These are phyloP conservation scores for Pogonocherus hispidulus DNA, from an alignment of 2,888 invertebrate genomes.

Conservation along the genomic window DNA sequence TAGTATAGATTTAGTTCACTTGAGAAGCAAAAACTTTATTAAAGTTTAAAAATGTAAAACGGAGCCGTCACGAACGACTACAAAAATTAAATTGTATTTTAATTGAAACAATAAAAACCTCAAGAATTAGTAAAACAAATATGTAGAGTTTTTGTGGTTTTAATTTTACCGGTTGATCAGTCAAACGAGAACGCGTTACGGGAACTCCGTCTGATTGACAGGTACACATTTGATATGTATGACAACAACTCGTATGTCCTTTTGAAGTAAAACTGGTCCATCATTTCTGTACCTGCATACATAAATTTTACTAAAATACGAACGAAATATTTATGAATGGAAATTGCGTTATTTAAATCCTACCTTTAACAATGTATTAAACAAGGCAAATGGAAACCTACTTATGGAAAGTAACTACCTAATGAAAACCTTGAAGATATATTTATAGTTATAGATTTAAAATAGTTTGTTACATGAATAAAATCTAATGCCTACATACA, in stretches of 20 bases:
- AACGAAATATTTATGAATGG: constrained; percentile 61
- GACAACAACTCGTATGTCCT: constrained; percentile 56
- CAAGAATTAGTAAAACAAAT: constrained; percentile 62
- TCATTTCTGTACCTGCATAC: constrained; percentile 58
- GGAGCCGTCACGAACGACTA: constrained; percentile 37
- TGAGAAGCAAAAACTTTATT: constrained; percentile 29
- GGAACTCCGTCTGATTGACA: constrained; percentile 63
- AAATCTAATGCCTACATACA: too few species aligned
- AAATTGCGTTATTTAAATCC: constrained; percentile 57
- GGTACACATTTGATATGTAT: constrained; percentile 57
- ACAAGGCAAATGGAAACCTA: too few species aligned
- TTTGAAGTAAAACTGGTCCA: constrained; percentile 58
- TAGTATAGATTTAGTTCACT: constrained; percentile 8
- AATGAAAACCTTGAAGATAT: too few species aligned
- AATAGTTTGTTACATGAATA: too few species aligned
- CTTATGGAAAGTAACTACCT: too few species aligned
- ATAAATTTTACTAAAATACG: constrained; percentile 60
- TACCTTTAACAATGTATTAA: constrained; percentile 9
- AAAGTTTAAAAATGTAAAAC: constrained; percentile 44
- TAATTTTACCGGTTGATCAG: constrained; percentile 62
- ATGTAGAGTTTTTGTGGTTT: constrained; percentile 60
- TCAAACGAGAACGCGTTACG: constrained; percentile 57
- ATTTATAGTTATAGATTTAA: too few species aligned
- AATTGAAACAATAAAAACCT: constrained; percentile 52
- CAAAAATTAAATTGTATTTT: constrained; percentile 52